phyloP scores from a whole-genome alignment of 2,113 vertebrate genomes.

The Clarias macrocephalus region DNA sequence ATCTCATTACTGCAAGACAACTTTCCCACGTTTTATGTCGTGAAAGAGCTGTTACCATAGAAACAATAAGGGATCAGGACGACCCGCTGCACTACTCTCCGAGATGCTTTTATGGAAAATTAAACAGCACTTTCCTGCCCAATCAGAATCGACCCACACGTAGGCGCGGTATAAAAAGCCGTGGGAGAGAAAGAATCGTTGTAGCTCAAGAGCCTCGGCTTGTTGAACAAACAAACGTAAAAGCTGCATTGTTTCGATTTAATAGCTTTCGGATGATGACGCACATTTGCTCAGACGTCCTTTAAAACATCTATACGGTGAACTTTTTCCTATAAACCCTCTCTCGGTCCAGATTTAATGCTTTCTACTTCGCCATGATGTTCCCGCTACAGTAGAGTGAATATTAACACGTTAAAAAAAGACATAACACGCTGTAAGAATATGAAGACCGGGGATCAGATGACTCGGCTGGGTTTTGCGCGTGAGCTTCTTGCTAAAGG shows the following conservation, averaged over 20 bases:
- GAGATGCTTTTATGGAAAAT: not conserved
- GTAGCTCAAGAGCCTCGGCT: not conserved
- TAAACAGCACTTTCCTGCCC: not conserved
- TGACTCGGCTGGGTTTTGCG: not conserved
- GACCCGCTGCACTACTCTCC: not conserved
- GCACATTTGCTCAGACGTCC: not conserved
- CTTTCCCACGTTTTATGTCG: not conserved
- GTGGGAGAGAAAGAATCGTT: not conserved
- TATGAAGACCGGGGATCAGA: not conserved
- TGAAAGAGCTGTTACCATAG: not conserved
- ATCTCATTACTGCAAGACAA: not conserved
- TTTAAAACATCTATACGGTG: not conserved
- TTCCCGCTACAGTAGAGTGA: too few relatives aligned
- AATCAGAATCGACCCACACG: not conserved
- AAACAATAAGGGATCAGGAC: not conserved
- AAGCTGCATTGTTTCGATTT: not conserved
- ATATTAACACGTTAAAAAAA: too few relatives aligned
- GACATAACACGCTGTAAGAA: too few relatives aligned
- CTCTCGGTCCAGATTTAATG: not conserved
- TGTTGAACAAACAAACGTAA: not conserved
- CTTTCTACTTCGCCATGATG: not conserved
- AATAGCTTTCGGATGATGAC: not conserved
- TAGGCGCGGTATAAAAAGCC: not conserved
- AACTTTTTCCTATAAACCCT: not conserved
- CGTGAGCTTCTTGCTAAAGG: slow-evolving; percentile 14